Evolutionary conservation across 2,888 invertebrate species (phyloP).

Genomic region (Caenorhabditis angaria): DNA sequence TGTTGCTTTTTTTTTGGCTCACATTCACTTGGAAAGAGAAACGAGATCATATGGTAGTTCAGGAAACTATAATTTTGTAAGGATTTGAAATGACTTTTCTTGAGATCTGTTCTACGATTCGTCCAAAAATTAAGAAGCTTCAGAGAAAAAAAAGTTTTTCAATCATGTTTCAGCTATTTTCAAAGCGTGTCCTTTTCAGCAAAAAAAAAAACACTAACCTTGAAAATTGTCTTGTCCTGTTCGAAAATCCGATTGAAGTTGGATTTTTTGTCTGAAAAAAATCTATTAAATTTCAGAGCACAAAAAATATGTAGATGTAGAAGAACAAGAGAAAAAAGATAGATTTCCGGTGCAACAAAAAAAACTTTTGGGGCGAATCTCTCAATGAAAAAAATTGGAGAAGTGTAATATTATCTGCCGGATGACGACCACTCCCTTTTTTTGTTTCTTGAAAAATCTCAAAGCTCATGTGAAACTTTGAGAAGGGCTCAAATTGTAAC

Average conservation of each 20-base stretch:
- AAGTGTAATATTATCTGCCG: constrained; percentile 45
- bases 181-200: neutral
- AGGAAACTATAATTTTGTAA: too few species aligned
- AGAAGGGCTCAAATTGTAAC: constrained; percentile 15
- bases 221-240: constrained; percentile 2
- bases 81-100: too few species aligned
- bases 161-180: neutral
- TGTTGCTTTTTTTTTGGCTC: neutral
- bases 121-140: too few species aligned
- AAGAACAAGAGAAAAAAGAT: constrained; percentile 30
- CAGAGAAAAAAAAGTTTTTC: neutral
- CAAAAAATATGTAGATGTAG: neutral
- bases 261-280: neutral
- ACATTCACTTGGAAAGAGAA: too few species aligned
- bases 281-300: neutral
- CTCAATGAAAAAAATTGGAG: constrained; percentile 27
- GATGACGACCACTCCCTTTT: constrained; percentile 37
- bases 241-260: neutral
- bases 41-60: too few species aligned
- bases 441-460: constrained; percentile 6
- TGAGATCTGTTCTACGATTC: too few species aligned
- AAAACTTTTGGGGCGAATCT: too few species aligned
- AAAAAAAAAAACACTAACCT: constrained; percentile 8
- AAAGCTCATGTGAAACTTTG: constrained; percentile 9
- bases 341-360: constrained; percentile 42